These are phyloP conservation scores for Arremon brunneinucha DNA, from an alignment of 2,797 vertebrate species.

Conservation along the genomic window DNA sequence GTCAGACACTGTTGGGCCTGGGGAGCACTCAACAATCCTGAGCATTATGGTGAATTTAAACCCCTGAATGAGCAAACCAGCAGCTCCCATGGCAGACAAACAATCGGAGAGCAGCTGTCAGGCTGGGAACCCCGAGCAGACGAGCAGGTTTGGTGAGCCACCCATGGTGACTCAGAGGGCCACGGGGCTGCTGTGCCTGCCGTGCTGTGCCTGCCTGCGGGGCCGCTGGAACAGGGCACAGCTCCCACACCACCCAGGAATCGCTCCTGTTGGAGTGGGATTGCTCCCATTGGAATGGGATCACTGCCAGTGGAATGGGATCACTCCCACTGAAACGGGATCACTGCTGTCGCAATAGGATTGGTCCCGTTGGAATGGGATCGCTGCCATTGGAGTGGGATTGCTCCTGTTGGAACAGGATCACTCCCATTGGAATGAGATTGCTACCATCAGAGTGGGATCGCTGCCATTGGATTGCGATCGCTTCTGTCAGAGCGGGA, in stretches of 20 bases:
- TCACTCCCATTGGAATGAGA: background rate
- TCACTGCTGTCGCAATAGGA: accelerated
- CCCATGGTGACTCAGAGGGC: background rate
- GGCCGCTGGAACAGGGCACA: background rate
- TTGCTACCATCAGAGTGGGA: background rate
- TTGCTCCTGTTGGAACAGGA: no score
- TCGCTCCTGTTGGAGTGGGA: no score
- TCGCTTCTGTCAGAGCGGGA: no score
- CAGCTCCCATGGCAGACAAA: background rate
- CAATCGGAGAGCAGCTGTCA: background rate
- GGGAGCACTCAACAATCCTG: background rate
- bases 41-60: background rate
- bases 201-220: background rate
- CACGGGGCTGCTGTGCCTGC: background rate
- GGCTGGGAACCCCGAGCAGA: background rate
- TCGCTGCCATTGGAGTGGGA: no score
- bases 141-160: background rate
- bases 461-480: accelerated
- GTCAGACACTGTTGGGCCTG: background rate
- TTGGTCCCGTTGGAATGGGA: accelerated
- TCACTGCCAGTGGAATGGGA: no score
- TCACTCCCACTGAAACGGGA: background rate
- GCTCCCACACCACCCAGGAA: background rate
- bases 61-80: background rate
- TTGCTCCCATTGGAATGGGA: no score